Conservation (phyloP, 2,113 vertebrate genomes). For the Spea multiplicata region DNA sequence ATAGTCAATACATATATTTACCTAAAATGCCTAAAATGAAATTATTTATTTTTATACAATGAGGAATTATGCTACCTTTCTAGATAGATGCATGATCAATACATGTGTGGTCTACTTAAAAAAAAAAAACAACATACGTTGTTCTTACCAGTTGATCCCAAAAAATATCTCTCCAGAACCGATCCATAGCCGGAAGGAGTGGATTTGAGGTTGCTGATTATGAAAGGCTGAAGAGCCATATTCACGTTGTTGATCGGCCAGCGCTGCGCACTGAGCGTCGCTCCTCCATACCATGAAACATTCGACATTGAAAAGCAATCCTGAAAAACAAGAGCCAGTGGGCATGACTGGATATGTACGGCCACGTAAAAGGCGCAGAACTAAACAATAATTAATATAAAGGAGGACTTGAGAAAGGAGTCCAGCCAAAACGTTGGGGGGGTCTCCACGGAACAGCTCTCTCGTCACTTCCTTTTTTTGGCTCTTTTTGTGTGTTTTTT, state of each 20-base stretch:
- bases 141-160: conserved; percentile 81
- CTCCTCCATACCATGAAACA: conserved; percentile 85
- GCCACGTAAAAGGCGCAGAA: too few relatives aligned
- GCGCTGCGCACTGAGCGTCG: conserved; percentile 66
- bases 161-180: conserved; percentile 80
- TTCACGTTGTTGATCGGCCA: conserved; percentile 80
- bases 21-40: too few relatives aligned
- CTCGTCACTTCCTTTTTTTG: too few relatives aligned
- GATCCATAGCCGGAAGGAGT: conserved; percentile 75
- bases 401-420: too few relatives aligned
- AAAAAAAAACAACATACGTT: background rate
- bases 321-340: conserved; percentile 56
- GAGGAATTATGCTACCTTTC: too few relatives aligned
- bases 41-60: too few relatives aligned
- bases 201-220: conserved; percentile 67
- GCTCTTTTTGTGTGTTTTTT: too few relatives aligned
- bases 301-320: conserved; percentile 90
- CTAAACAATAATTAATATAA: too few relatives aligned
- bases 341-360: background rate
- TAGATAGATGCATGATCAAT: background rate
- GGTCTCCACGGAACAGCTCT: too few relatives aligned
- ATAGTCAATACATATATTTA: too few relatives aligned
- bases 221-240: conserved; percentile 70
- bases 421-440: too few relatives aligned
- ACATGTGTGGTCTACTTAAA: background rate